Base-by-base conservation (phyloP, 2,888 invertebrate genomes). In the Noctua janthina region DNA sequence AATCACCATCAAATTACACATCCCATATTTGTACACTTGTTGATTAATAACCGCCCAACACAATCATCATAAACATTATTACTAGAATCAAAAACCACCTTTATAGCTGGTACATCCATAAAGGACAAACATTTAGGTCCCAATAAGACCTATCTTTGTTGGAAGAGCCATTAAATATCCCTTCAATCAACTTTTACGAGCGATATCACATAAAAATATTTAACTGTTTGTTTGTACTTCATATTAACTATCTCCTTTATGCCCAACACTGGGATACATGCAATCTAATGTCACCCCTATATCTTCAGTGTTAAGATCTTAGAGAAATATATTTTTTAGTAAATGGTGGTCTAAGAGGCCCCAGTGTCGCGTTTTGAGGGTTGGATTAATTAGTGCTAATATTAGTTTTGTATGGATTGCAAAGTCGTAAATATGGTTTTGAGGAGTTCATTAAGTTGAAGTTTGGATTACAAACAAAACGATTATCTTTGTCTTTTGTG, bases 121-220 rank as follows among this genome's bases (percentile, higher is more conserved):
- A 88, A 84, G 74, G 69, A 89, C 89, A 91, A 87, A 89, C 88
- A 89, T 91, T 90, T 88, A 89, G 91, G 86, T 90, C 88, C 91
- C 93, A 91, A 94, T 94, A 94, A 92, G 90, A 92, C 91, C 89
- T 89, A 69, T 88, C 87, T 92, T 95, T 95, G 95, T 94, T 84
- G 83, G 66, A 51, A 67, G 43, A 86, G 89, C 89, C 92, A 95
- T 95, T 94, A 96, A 95, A 94, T 91, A 89, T 88, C 92, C 90
- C 92, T 94, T 96, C 96, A 96, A 97, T 97, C 96, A 96, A 93
- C 88, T 93, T 96, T 97, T 97, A 97, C 96, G 96, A 96, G 90
- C 93, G 91, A 93, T 95, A 93, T 92, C 93, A 85, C 96, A 95
- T 96, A 96, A 96, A 97, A 96, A 96, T 96, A 95, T 96, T 97